Evolutionary conservation across 2,113 vertebrate species (phyloP).

Genomic region (Pyxicephalus adspersus): DNA sequence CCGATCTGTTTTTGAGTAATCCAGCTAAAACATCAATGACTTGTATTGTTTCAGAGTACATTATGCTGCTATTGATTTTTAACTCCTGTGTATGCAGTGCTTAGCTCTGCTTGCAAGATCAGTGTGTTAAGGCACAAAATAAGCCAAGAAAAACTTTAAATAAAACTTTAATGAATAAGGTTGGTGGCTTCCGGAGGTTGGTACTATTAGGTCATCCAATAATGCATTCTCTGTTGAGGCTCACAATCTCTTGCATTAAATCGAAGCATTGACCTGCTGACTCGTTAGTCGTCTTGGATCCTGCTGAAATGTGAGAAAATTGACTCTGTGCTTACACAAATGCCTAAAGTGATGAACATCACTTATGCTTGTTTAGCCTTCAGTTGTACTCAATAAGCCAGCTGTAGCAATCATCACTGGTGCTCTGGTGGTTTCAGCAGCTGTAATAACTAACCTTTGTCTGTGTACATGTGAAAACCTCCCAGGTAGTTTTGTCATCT

Average conservation of each 20-base stretch:
- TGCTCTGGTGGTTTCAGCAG: slow-evolving; percentile 36
- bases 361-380: slow-evolving; percentile 71
- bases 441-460: background rate
- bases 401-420: slow-evolving; percentile 41
- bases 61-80: slow-evolving; percentile 69
- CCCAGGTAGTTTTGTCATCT: too few relatives aligned
- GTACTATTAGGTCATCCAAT: slow-evolving; percentile 54
- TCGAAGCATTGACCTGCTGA: slow-evolving; percentile 63
- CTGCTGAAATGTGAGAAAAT: slow-evolving; percentile 70
- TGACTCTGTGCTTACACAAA: slow-evolving; percentile 66
- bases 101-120: slow-evolving; percentile 62
- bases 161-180: slow-evolving; percentile 58
- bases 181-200: slow-evolving; percentile 45
- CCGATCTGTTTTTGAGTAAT: slow-evolving; percentile 67
- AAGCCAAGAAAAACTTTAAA: slow-evolving; percentile 56
- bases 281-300: slow-evolving; percentile 62
- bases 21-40: slow-evolving; percentile 65
- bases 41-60: slow-evolving; percentile 71
- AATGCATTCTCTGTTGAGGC: slow-evolving; percentile 55
- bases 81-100: slow-evolving; percentile 63
- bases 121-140: slow-evolving; percentile 57
- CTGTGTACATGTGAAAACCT: background rate
- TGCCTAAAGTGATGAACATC: slow-evolving; percentile 67
- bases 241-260: slow-evolving; percentile 55
- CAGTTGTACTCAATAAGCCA: slow-evolving; percentile 61